These are phyloP conservation scores for Dendronephthya gigantea DNA, from an alignment of 64 coral and sea anemone species.

Conservation along the genomic window DNA sequence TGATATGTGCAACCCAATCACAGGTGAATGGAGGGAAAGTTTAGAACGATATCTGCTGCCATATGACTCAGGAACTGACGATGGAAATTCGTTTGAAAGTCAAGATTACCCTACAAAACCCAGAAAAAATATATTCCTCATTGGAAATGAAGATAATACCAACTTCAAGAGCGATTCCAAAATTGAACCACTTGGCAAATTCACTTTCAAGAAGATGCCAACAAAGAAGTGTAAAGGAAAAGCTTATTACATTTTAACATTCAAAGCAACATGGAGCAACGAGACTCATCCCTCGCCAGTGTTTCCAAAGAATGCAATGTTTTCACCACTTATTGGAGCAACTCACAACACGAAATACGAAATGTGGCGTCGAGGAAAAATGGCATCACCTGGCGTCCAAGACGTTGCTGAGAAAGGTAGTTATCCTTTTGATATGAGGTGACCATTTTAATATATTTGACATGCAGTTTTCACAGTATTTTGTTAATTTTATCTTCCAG, in stretches of 20 bases:
- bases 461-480: too few relatives aligned
- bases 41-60: not conserved
- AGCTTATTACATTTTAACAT: not conserved
- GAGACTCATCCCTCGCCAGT: not conserved
- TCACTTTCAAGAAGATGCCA: not conserved
- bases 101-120: not conserved
- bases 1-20: slow-evolving; percentile 24
- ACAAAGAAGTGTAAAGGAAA: not conserved
- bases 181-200: slow-evolving; percentile 4
- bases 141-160: not conserved
- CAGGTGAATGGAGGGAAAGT: slow-evolving; percentile 23
- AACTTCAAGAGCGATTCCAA: not conserved
- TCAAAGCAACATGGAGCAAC: not conserved
- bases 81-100: not conserved
- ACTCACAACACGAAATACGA: too few relatives aligned
- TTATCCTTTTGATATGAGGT: too few relatives aligned
- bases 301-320: too few relatives aligned
- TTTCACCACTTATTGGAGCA: too few relatives aligned
- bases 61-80: slow-evolving; percentile 41
- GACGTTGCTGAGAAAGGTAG: too few relatives aligned
- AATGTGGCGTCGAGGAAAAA: too few relatives aligned
- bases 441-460: too few relatives aligned
- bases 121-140: not conserved
- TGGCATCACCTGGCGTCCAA: too few relatives aligned
- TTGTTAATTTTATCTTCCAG: too few relatives aligned